A percentile compares a stretch with the other conserved stretches of the same genome.
Conservation (phyloP, 2,888 invertebrate species). For the Andrena camellia region DNA sequence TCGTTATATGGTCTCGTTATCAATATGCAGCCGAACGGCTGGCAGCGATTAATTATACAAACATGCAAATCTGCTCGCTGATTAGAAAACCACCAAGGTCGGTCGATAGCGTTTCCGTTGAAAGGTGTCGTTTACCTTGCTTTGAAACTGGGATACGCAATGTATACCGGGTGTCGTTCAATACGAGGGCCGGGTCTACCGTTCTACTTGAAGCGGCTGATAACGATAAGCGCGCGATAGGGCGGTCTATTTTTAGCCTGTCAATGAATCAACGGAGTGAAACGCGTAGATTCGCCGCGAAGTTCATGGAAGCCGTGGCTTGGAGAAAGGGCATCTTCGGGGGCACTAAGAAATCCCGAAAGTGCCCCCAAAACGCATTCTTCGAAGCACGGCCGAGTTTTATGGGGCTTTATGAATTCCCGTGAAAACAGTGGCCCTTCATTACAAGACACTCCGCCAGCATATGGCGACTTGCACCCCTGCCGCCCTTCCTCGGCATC, state of each 20-base stretch:
- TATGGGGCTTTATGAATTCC: constrained; percentile 64
- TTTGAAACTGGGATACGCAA: constrained; percentile 48
- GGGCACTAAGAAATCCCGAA: constrained; percentile 16
- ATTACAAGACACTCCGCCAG: constrained; percentile 40
- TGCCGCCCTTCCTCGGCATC: constrained; percentile 27
- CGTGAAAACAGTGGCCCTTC: constrained; percentile 50
- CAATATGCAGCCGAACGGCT: neutral
- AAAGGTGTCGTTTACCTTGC: constrained; percentile 74
- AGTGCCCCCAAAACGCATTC: constrained; percentile 41
- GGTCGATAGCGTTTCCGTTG: constrained; percentile 62
- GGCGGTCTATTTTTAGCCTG: constrained; percentile 63
- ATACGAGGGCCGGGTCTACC: neutral
- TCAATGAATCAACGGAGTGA: constrained; percentile 32
- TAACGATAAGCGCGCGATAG: constrained; percentile 72
- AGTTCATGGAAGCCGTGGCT: neutral
- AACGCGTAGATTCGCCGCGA: constrained; percentile 25
- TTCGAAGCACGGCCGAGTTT: constrained; percentile 41
- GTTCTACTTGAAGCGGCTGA: constrained; percentile 39
- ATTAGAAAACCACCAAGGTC: constrained; percentile 52
- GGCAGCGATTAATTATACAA: neutral
- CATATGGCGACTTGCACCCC: constrained; percentile 62
- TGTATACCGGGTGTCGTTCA: constrained; percentile 55
- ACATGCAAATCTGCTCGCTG: constrained; percentile 16
- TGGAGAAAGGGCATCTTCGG: neutral
- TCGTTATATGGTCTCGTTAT: neutral